A percentile compares a stretch with the other conserved stretches of the same genome.
Evolutionary conservation across 2,888 invertebrate species (phyloP).

Genomic region (Perizoma flavofasciatum): DNA sequence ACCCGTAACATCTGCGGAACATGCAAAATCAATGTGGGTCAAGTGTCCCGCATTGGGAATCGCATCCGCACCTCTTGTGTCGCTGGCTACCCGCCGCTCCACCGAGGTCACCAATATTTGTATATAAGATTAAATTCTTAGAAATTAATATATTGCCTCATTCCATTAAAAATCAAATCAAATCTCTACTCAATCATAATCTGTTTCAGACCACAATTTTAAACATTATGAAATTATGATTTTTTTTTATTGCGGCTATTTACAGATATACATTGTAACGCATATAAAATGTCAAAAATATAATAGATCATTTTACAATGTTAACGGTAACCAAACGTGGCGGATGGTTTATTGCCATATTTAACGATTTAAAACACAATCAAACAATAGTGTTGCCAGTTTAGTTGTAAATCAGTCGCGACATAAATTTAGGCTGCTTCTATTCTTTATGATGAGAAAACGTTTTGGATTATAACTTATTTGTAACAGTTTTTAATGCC

Average conservation of each 20-base stretch:
- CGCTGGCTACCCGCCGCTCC: too few relatives aligned
- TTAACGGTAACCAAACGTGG: conserved; percentile 71
- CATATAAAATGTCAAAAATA: conserved; percentile 40
- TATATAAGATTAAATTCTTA: too few relatives aligned
- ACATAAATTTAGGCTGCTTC: conserved; percentile 64
- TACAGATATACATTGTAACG: conserved; percentile 25
- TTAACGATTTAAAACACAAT: conserved; percentile 71
- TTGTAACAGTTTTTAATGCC: background rate
- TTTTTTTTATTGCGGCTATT: conserved; percentile 1
- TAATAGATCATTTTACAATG: conserved; percentile 59
- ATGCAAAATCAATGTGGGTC: too few relatives aligned
- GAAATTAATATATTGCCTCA: background rate
- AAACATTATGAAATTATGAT: background rate
- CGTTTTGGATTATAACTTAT: conserved; percentile 37
- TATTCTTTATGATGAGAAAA: conserved; percentile 61
- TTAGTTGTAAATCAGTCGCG: conserved; percentile 74
- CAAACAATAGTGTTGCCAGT: conserved; percentile 69
- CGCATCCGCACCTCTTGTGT: too few relatives aligned
- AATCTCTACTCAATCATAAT: background rate
- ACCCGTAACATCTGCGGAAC: too few relatives aligned
- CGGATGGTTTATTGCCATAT: conserved; percentile 71
- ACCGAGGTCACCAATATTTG: too few relatives aligned
- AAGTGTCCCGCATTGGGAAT: too few relatives aligned
- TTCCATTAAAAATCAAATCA: background rate
- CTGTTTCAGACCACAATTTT: background rate